Conservation (phyloP, 1,140 invertebrate species). For the Asbolus verrucosus region DNA sequence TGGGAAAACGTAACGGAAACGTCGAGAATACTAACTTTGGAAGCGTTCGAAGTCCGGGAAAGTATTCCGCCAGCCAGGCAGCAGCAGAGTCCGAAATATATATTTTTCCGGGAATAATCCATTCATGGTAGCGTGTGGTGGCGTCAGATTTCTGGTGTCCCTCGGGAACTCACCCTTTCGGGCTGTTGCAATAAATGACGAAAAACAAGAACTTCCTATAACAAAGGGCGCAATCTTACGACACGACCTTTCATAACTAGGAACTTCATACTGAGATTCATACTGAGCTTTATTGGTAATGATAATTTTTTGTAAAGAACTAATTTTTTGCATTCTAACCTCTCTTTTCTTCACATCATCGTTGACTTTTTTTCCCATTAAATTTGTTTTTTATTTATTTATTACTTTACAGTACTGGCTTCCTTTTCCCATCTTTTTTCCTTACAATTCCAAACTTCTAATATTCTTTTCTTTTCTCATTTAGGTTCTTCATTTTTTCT, state of each 20-base stretch:
- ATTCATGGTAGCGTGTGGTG: slow-evolving; percentile 24
- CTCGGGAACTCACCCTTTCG: slow-evolving; percentile 6
- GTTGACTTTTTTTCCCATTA: too few relatives aligned
- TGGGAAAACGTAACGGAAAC: slow-evolving; percentile 35
- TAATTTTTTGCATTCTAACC: too few relatives aligned
- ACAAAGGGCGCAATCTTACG: slow-evolving; percentile 10
- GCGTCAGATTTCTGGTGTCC: slow-evolving; percentile 13
- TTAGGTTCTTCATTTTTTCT: too few relatives aligned
- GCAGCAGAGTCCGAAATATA: slow-evolving; percentile 1
- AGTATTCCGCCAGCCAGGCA: slow-evolving; percentile 7
- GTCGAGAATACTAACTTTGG: slow-evolving; percentile 10
- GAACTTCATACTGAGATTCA: slow-evolving; percentile 28
- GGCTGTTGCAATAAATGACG: background rate
- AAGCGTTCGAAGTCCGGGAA: background rate
- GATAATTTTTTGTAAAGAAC: too few relatives aligned
- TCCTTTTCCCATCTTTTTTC: too few relatives aligned
- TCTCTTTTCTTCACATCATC: too few relatives aligned
- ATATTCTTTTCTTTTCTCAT: too few relatives aligned
- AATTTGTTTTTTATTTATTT: too few relatives aligned
- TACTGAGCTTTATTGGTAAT: too few relatives aligned
- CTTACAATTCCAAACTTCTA: too few relatives aligned
- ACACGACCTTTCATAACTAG: slow-evolving; percentile 19
- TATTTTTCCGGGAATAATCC: slow-evolving; percentile 35
- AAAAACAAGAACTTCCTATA: slow-evolving; percentile 27
- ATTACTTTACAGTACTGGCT: too few relatives aligned